Evolutionary conservation across 2,113 vertebrate species (phyloP), one percentile per base, ranked within the genome.

Genomic region (Vulpes ferrilata): DNA sequence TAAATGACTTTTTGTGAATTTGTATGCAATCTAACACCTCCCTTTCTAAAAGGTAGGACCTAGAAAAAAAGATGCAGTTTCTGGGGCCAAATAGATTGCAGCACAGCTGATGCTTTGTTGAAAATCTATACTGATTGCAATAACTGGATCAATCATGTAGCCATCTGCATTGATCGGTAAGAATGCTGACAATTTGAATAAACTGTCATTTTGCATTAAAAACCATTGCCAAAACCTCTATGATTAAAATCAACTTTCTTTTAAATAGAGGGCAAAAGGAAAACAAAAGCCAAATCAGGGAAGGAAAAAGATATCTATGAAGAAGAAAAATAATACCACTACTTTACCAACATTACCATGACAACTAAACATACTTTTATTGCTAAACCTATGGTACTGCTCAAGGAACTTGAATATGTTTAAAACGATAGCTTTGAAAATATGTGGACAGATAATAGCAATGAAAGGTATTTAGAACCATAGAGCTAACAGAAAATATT

Each of bases 71-170:
- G 69, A 93, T 83, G 22, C 64, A 71, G 59, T 84, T 96, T 98
- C 92, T 95, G 19, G 17, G 59, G 23, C 57, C 53, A 96, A 81
- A 96, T 93, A 93, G 69, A 96, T 76, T 89, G 79, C 80, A 51
- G 57, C 80, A 82, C 95, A 97, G 94, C 90, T 90, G 87, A 95
- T 80, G 92, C 69, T 93, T 90, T 97, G 53, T 96, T 97, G 69
- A 96, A 95, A 98, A 98, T 98, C 97, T 96, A 93, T 97, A 96
- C 43, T 97, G 95, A 98, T 95, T 97, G 94, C 80, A 95, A 90
- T 96, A 97, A 96, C 69, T 85, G 53, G 64, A 96, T 97, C 71
- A 11, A 98, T 98, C 84, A 92, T 57, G 80, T 16, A 32, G 69
- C 87, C 93, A 97, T 97, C 94, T 95, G 20, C 84, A 98, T 95